Evolutionary conservation across 1,140 invertebrate species (phyloP), one percentile per base, ranked within the genome.

Genomic region (Drosophila funebris): DNA sequence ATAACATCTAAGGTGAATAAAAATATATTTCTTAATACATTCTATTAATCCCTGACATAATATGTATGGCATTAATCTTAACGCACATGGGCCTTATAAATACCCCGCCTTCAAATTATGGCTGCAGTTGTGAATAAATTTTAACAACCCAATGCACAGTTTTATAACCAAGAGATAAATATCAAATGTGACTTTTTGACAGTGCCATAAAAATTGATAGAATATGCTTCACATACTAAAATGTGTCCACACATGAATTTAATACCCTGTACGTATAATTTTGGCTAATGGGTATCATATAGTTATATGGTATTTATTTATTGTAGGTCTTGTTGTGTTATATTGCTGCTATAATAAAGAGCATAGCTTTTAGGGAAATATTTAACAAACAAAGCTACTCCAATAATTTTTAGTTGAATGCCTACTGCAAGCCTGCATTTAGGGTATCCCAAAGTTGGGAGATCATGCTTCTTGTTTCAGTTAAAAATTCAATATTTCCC

Each of bases 151-250:
- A 54, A 48, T 64, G 33, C 50, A 63, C 58, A 54, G 31, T 82
- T 75, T 82, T 71, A 81, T 81, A 81, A 60, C 66, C 76, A 9
- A 46, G 43, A 78, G 83, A 87, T 88, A 82, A 87, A 72, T 68
- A 87, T 78, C 83, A 73, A 85, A 85, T 82, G 74, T 53, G 78
- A 73, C 70, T 69, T 76, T 85, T 78, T 61, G 48, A 88, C 74
- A 73, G 75, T 82, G 57, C 56, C 67, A 87, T 87, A 82, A 87
- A 87, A 88, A 88, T 76, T 82, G 71, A 78, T 78, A 82, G 63
- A 77, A 61, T 69, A 53, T 53, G 27, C 36, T 33, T 33, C 16
- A 67, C 76, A 70, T 61, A 74, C 52, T 64, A 48, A 70, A 39
- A 71, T 46, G 13, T 57, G 27, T 37, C 37, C 69, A 56, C 39